Base-by-base conservation (phyloP, 2,888 invertebrate genomes). In the Byasa hedistus region DNA sequence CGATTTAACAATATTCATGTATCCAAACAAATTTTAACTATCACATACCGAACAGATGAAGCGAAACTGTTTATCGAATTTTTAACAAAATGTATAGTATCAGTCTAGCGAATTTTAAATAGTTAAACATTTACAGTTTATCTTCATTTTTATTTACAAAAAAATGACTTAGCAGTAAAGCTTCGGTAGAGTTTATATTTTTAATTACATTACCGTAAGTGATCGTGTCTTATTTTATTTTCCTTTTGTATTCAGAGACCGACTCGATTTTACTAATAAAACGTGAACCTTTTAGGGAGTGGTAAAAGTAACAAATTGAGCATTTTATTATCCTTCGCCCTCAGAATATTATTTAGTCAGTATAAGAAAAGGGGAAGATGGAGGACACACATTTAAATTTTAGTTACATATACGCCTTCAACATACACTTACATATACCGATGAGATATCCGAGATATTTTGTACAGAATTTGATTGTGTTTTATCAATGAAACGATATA, bases 241-340 rank as follows among this genome's bases (percentile, higher is more conserved):
- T n/a, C 48, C 51, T 61, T 60, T 61, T 59, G 64, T 65, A 55
- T 65, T 63, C 59, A 32, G 55, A 44, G 8, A 65, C 10, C 55
- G 59, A 19, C 22, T 48, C 27, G 59, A 44, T 55, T 65, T 55
- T 27, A 55, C 27, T 27, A 65, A 65, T 65, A 65, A 65, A 65
- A 65, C 61, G 65, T 51, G 76, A 74, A 73, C 76, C 79, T 79
- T 77, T 83, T 79, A 76, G 70, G 72, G 68, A 74, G 80, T 77
- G 48, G 80, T 78, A 80, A 78, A 80, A 77, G 83, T 83, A 84
- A 85, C 84, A 82, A 89, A 88, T 87, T 84, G 85, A 76, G 73
- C 81, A 79, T 86, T 85, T 87, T 85, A 87, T 89, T 87, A 85
- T 85, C 80, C 82, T 76, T 73, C 76, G 79, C 85, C 84, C 82